These are phyloP conservation scores for Cepphus grylle DNA, from an alignment of 2,113 vertebrate genomes.

Conservation along the genomic window DNA sequence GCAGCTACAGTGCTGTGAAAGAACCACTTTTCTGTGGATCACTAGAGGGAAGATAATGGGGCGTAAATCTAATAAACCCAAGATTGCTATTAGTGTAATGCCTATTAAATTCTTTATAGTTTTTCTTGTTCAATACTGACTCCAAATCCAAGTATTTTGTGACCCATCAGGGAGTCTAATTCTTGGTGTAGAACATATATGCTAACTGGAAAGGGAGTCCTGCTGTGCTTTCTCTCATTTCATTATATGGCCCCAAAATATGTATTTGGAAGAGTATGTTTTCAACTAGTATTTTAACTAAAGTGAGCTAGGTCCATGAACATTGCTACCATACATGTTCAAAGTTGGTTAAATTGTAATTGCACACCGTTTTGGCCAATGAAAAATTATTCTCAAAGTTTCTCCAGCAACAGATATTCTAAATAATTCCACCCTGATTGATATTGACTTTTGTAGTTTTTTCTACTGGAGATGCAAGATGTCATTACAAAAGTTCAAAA, in stretches of 20 bases:
- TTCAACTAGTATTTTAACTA: background rate
- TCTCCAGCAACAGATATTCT: background rate
- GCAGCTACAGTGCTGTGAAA: background rate
- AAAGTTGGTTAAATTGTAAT: background rate
- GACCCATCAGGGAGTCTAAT: background rate
- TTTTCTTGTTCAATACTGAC: background rate
- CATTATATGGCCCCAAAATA: background rate
- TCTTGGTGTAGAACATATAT: background rate
- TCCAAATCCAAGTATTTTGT: background rate
- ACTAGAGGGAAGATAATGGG: background rate
- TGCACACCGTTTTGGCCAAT: background rate
- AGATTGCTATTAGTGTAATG: background rate
- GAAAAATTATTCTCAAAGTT: background rate
- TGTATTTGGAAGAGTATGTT: background rate
- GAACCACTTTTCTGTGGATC: background rate
- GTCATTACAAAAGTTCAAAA: background rate
- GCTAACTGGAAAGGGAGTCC: background rate
- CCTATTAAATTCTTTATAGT: background rate
- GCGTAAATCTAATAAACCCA: conserved; percentile 2
- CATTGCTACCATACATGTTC: background rate
- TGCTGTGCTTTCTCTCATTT: background rate
- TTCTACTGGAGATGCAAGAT: background rate
- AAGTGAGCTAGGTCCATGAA: background rate
- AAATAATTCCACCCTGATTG: background rate
- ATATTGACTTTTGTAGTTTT: background rate